Evolutionary conservation across 2,113 vertebrate genomes (phyloP).

Genomic region (Microtus pennsylvanicus): DNA sequence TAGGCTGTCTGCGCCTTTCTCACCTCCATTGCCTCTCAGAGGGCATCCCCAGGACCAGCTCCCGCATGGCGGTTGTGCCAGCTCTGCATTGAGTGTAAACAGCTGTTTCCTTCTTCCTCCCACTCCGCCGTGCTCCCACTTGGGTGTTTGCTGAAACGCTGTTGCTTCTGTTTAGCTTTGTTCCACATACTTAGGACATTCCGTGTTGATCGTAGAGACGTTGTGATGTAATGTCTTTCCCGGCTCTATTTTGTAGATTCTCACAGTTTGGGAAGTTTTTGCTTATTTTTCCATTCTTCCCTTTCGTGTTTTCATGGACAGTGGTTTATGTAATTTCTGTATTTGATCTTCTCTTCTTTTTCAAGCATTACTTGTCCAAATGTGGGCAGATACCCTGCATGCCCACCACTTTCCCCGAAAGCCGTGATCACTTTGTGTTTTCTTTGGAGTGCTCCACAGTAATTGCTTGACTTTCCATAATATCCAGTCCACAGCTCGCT

Average conservation of each 20-base stretch:
- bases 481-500: too few relatives aligned
- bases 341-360: not conserved
- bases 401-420: not conserved
- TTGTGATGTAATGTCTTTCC: not conserved
- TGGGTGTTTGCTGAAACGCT: not conserved
- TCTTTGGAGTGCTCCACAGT: not conserved
- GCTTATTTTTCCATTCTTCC: not conserved
- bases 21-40: not conserved
- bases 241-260: too few relatives aligned
- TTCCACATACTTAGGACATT: not conserved
- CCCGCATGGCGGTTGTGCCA: fast-evolving
- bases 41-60: not conserved
- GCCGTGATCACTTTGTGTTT: not conserved
- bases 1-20: fast-evolving
- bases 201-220: not conserved
- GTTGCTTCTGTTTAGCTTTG: not conserved
- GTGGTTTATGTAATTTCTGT: fast-evolving
- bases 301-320: not conserved
- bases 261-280: not conserved
- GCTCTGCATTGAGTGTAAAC: not conserved
- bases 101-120: too few relatives aligned
- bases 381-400: not conserved
- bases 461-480: not conserved
- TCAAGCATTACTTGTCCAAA: not conserved
- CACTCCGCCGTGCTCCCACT: not conserved